Conservation (phyloP, 2,797 vertebrate species). For the Acestrorhynchus altus region DNA sequence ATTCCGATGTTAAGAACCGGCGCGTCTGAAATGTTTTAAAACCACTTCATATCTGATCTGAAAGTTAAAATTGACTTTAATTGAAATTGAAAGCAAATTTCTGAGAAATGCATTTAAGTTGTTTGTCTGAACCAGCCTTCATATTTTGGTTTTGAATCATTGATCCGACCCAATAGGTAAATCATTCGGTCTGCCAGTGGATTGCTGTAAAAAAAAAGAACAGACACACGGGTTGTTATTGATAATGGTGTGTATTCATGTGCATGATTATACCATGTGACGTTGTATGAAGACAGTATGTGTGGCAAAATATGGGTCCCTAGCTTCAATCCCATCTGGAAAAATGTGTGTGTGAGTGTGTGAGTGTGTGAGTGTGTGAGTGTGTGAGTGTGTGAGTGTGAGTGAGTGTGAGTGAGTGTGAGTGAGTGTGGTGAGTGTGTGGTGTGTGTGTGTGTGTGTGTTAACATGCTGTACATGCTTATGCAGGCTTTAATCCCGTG, state of each 20-base stretch:
- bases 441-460: not conserved
- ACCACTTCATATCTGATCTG: no score
- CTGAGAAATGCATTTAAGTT: no score
- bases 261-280: not conserved
- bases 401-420: not conserved
- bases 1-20: no score
- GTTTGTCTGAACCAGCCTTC: no score
- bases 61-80: no score
- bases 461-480: not conserved
- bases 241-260: conserved; percentile 84
- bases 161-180: conserved; percentile 98
- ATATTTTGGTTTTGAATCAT: conserved; percentile 83
- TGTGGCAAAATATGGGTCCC: not conserved
- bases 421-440: not conserved
- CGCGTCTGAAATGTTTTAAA: no score
- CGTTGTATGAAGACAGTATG: not conserved
- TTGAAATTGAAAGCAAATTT: no score
- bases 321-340: not conserved
- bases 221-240: conserved; percentile 97
- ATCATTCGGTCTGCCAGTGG: conserved; percentile 95
- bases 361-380: not conserved
- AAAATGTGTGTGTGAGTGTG: not conserved
- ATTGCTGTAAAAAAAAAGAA: conserved; percentile 97
- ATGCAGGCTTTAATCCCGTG: conserved; percentile 94
- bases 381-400: not conserved